phyloP scores from a whole-genome alignment of 2,888 invertebrate genomes.

The Euplagia quadripunctaria region DNA sequence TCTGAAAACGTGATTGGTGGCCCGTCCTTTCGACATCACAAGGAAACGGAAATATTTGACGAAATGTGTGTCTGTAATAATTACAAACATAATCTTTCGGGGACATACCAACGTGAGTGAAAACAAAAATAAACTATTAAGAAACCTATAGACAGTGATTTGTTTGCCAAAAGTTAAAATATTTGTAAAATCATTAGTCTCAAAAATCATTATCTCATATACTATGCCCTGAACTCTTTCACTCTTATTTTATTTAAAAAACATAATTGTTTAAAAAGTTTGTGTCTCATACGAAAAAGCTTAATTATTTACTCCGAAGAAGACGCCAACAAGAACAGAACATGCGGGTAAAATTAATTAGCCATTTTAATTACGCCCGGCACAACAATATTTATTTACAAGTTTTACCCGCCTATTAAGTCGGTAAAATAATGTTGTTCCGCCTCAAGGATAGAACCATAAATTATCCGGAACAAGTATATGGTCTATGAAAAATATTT shows the following conservation, averaged over 20 bases:
- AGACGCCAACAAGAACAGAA: background rate
- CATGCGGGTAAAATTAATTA: constrained; percentile 18
- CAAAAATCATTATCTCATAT: background rate
- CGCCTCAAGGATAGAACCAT: constrained; percentile 21
- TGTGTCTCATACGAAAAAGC: too few relatives aligned
- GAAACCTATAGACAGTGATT: background rate
- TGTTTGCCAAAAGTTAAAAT: too few relatives aligned
- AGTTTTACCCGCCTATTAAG: constrained; percentile 12
- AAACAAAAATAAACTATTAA: background rate
- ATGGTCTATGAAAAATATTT: constrained; percentile 35
- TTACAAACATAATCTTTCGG: too few relatives aligned
- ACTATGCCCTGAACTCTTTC: background rate
- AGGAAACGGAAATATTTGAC: too few relatives aligned
- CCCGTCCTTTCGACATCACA: too few relatives aligned
- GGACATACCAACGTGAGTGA: too few relatives aligned
- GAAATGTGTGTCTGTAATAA: too few relatives aligned
- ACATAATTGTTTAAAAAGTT: background rate
- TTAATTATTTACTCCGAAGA: background rate
- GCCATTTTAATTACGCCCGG: constrained; percentile 5
- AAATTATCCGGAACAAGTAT: constrained; percentile 18
- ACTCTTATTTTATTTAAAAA: background rate
- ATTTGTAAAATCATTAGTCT: background rate
- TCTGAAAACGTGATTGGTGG: too few relatives aligned
- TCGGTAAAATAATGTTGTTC: constrained; percentile 27
- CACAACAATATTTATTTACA: constrained; percentile 12